These are phyloP conservation scores for Hemicentrotus pulcherrimus DNA, from an alignment of 35 echinoderm and acorn worm species.

Conservation along the genomic window DNA sequence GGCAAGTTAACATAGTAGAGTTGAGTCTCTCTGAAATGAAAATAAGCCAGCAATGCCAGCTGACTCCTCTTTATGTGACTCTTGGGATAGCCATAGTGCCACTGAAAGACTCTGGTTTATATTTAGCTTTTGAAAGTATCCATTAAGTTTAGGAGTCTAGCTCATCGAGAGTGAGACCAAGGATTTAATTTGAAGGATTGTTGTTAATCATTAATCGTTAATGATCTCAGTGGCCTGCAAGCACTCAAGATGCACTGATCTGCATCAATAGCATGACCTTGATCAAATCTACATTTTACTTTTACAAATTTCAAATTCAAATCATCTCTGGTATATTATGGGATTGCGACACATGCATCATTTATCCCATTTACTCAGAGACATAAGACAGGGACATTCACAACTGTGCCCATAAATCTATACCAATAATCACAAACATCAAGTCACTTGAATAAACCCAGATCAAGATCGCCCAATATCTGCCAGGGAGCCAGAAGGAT, in stretches of 20 bases:
- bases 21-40: not conserved
- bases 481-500: not conserved
- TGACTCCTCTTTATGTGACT: not conserved
- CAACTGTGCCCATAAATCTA: conserved; percentile 2
- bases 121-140: not conserved
- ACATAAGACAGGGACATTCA: conserved; percentile 9
- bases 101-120: not conserved
- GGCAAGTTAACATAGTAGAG: not conserved
- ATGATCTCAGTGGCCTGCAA: not conserved
- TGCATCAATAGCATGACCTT: not conserved
- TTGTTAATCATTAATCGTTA: not conserved
- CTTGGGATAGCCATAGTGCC: not conserved
- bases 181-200: not conserved
- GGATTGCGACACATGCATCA: not conserved
- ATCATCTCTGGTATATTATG: not conserved
- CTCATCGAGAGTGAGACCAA: not conserved
- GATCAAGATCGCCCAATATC: not conserved
- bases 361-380: not conserved
- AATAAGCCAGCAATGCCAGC: not conserved
- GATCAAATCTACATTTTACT: not conserved
- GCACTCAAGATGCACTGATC: not conserved
- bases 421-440: not conserved
- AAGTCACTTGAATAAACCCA: not conserved
- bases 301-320: not conserved
- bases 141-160: not conserved